Percentiles rank a stretch among this genome's conserved stretches.
Evolutionary conservation across 2,113 vertebrate species (phyloP).

Genomic region (Donacobius atricapilla): DNA sequence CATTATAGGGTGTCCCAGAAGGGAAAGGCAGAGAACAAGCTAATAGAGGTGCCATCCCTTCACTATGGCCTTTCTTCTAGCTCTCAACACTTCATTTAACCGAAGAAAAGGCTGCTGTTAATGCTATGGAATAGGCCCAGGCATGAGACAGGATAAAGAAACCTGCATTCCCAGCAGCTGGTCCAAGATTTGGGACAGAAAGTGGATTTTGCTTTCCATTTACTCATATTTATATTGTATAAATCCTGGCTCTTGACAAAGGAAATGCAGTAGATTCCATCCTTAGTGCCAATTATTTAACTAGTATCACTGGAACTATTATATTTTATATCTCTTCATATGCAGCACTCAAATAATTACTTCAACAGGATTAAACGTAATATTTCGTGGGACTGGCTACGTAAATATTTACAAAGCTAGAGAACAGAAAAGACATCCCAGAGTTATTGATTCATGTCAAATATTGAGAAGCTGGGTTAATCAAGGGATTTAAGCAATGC

Average conservation of each 20-base stretch:
- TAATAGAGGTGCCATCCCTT: not conserved
- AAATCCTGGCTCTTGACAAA: not conserved
- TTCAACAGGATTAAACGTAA: constrained; percentile 14
- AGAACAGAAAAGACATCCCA: constrained; percentile 19
- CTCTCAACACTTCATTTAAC: not conserved
- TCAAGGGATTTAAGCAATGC: constrained; percentile 27
- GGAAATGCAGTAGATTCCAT: not conserved
- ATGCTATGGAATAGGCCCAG: not conserved
- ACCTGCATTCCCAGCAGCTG: not conserved
- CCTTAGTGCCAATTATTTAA: not conserved
- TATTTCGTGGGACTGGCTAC: not conserved
- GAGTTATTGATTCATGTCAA: constrained; percentile 28
- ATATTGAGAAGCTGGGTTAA: constrained; percentile 47
- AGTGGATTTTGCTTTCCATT: constrained; percentile 5
- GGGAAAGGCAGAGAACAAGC: not conserved
- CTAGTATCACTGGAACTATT: not conserved
- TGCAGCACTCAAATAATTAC: constrained; percentile 6
- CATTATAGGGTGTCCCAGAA: not conserved
- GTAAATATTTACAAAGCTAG: constrained; percentile 31
- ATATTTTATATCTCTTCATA: not conserved
- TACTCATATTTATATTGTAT: not conserved
- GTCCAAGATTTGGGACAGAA: not conserved
- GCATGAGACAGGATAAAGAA: not conserved
- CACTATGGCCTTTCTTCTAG: not conserved
- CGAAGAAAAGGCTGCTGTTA: not conserved